Percentiles rank a stretch among this genome's conserved stretches.
Conservation (phyloP, 2,888 invertebrate genomes). For the Perithous albicinctus region DNA sequence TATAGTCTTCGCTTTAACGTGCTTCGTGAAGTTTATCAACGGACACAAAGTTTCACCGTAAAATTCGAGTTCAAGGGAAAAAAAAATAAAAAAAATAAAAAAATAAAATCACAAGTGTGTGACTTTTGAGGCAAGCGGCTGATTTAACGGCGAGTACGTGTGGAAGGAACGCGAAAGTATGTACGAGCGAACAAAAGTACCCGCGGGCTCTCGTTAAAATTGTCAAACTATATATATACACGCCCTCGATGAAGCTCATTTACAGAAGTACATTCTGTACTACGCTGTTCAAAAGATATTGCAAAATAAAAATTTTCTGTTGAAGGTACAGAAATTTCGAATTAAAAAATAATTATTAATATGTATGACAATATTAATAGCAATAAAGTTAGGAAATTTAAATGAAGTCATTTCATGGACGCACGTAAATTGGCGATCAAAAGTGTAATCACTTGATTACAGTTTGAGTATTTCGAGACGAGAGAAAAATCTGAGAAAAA, state of each 20-base stretch:
- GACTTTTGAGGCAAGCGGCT: neutral
- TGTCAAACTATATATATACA: neutral
- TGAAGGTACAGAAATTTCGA: too few relatives aligned
- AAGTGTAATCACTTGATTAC: too few relatives aligned
- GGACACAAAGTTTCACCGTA: slow-evolving; percentile 35
- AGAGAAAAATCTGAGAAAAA: too few relatives aligned
- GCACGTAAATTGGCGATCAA: too few relatives aligned
- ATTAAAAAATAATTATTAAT: too few relatives aligned
- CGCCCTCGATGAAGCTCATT: neutral
- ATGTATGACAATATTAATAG: neutral
- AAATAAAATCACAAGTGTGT: slow-evolving; percentile 21
- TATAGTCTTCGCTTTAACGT: neutral
- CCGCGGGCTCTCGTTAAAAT: slow-evolving; percentile 16
- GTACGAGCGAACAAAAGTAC: neutral
- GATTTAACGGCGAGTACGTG: neutral
- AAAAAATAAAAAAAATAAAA: neutral
- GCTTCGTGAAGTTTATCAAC: slow-evolving; percentile 19
- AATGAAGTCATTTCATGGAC: too few relatives aligned
- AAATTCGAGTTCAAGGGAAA: slow-evolving; percentile 21
- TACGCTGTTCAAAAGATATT: neutral
- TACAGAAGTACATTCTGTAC: neutral
- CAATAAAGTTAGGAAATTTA: too few relatives aligned
- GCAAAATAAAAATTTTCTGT: neutral
- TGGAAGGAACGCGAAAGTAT: neutral
- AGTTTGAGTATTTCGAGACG: too few relatives aligned